These are phyloP conservation scores for Operophtera brumata DNA, from an alignment of 2,888 invertebrate genomes.

Conservation along the genomic window DNA sequence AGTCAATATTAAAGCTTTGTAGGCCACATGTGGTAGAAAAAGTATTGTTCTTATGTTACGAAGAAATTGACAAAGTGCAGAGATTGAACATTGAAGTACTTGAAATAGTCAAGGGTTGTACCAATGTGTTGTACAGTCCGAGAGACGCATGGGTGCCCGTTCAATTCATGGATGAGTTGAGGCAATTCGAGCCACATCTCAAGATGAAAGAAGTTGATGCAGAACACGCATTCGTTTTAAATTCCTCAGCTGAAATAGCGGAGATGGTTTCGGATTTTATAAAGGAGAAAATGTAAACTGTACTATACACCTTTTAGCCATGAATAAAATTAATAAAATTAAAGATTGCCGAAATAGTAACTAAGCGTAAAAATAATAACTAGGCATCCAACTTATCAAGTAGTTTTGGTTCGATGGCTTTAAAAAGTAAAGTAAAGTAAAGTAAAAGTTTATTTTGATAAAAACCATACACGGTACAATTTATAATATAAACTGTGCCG, in stretches of 20 bases:
- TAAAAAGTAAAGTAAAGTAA: too few species aligned
- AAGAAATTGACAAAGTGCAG: conserved; percentile 89
- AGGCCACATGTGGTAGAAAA: conserved; percentile 82
- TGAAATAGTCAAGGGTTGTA: conserved; percentile 80
- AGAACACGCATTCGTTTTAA: conserved; percentile 91
- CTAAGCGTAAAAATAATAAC: too few species aligned
- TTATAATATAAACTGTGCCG: too few species aligned
- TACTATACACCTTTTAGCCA: too few species aligned
- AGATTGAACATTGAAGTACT: conserved; percentile 84
- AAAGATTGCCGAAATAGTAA: too few species aligned
- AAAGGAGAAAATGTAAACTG: conserved; percentile 27
- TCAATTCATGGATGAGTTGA: conserved; percentile 84
- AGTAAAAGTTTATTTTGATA: too few species aligned
- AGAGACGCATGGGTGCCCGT: conserved; percentile 92
- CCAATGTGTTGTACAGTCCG: conserved; percentile 87
- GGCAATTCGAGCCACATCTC: conserved; percentile 53
- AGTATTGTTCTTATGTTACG: conserved; percentile 85
- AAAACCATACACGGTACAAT: too few species aligned
- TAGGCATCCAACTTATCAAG: too few species aligned
- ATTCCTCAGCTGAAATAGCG: conserved; percentile 81
- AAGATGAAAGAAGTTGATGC: conserved; percentile 53
- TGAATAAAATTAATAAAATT: too few species aligned
- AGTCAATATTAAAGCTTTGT: conserved; percentile 78
- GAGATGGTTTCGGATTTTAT: conserved; percentile 58
- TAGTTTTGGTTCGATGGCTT: too few species aligned